Evolutionary conservation across 2,113 vertebrate species (phyloP), one percentile per base, ranked within the genome.

Genomic region (Mugil cephalus): DNA sequence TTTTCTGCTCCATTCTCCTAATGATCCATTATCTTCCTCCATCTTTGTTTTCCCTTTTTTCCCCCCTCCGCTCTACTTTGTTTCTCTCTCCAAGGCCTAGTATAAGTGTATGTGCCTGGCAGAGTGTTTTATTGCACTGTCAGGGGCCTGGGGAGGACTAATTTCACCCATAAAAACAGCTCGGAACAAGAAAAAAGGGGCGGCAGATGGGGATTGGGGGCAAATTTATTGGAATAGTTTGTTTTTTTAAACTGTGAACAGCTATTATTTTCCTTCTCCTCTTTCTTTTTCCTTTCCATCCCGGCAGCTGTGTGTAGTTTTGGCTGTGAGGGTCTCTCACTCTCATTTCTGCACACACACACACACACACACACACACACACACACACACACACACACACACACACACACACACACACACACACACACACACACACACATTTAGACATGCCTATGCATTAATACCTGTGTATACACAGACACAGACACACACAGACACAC

Each of bases 111-210:
- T 74, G 76, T 91, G 89, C 86, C 88, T 92, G 91, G 90, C 90
- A 88, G 59, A 47, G 64, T 63, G 52, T 91, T 93, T 93, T 91
- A 93, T 87, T 79, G 72, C 55, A 46, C 88, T 91, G 90, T 92
- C 88, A 79, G 86, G 79, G 80, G 85, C 74, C 68, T 80, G 84
- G 71, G 86, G 79, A 79, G 77, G 74, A 88, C 82, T 86, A 88
- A 89, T 93, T 91, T 89, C 68, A 40, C 51, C 79, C 73, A 87
- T 92, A 90, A 91, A 92, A 90, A 43, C 77, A 77, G 77, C 77
- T 85, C 73, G 34, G 82, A 90, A 88, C 76, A 86, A 90, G 83
- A 87, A 80, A 84, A 91, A 82, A 74, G 86, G 60, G 73, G 77
- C 34, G 74, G 82, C 74, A 74, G 70, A 83, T 34, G 67, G 66